A percentile compares a stretch with the other conserved stretches of the same genome.
These are phyloP conservation scores for Albula glossodonta DNA, from an alignment of 2,113 vertebrate genomes.

Conservation along the genomic window DNA sequence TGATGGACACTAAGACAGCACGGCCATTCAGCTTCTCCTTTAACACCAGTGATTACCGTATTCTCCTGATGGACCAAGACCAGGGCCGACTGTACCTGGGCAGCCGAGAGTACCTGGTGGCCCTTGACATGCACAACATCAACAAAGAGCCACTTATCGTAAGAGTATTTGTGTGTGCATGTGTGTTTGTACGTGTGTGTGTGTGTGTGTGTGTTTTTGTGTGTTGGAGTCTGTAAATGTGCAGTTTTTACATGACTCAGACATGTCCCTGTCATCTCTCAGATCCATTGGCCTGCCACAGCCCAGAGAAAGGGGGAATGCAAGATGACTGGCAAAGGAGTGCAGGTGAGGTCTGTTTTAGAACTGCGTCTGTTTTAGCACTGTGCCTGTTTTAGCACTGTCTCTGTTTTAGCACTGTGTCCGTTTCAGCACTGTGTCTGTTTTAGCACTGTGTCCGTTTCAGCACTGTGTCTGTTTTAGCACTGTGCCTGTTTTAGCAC, in stretches of 20 bases:
- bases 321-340: constrained; percentile 79
- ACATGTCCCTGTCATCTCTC: constrained; percentile 23
- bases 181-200: neutral
- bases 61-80: constrained; percentile 81
- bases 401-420: too few species aligned
- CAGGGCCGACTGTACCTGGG: constrained; percentile 82
- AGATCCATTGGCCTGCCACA: constrained; percentile 83
- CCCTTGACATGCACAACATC: constrained; percentile 81
- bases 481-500: too few species aligned
- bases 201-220: neutral
- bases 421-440: too few species aligned
- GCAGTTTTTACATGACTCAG: constrained; percentile 11
- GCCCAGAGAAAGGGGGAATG: constrained; percentile 77
- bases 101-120: constrained; percentile 79
- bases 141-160: constrained; percentile 84
- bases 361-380: too few species aligned
- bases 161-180: constrained; percentile 38
- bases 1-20: constrained; percentile 75
- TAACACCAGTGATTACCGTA: constrained; percentile 81
- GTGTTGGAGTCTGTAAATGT: too few species aligned
- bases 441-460: too few species aligned
- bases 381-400: too few species aligned
- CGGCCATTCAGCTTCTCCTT: constrained; percentile 79
- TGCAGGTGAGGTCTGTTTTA: constrained; percentile 60
- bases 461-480: too few species aligned